phyloP scores from a whole-genome alignment of 2,797 vertebrate genomes.

The Avahi laniger region DNA sequence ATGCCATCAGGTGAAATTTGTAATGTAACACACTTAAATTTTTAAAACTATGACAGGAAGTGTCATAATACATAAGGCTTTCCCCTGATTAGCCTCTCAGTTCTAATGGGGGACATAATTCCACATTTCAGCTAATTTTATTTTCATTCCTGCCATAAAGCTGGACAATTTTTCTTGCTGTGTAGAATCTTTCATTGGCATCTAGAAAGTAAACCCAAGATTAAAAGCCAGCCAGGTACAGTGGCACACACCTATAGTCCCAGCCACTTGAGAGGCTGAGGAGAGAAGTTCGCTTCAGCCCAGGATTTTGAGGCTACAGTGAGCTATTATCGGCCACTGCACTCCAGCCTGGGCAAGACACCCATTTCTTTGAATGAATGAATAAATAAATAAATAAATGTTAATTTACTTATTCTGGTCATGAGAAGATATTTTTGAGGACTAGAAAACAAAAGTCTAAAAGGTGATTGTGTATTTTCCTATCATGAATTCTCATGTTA shows the following conservation, averaged over 20 bases:
- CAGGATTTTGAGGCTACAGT: not conserved
- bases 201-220: not conserved
- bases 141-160: constrained; percentile 25
- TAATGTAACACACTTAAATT: constrained; percentile 36
- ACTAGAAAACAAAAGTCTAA: not conserved
- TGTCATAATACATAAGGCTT: not conserved
- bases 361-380: not conserved
- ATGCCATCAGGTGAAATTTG: constrained; percentile 40
- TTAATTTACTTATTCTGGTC: not conserved
- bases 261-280: too few relatives aligned
- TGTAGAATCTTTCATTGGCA: not conserved
- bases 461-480: not conserved
- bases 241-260: not conserved
- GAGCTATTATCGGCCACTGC: not conserved
- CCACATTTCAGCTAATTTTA: constrained; percentile 10
- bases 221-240: not conserved
- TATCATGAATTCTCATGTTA: not conserved
- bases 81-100: not conserved
- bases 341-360: not conserved
- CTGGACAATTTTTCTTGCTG: not conserved
- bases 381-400: not conserved
- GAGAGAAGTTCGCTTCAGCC: not conserved
- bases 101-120: not conserved
- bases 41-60: constrained; percentile 24
- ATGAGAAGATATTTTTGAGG: not conserved